Base-by-base conservation (phyloP, 2,797 vertebrate species). In the Furcifer pardalis region DNA sequence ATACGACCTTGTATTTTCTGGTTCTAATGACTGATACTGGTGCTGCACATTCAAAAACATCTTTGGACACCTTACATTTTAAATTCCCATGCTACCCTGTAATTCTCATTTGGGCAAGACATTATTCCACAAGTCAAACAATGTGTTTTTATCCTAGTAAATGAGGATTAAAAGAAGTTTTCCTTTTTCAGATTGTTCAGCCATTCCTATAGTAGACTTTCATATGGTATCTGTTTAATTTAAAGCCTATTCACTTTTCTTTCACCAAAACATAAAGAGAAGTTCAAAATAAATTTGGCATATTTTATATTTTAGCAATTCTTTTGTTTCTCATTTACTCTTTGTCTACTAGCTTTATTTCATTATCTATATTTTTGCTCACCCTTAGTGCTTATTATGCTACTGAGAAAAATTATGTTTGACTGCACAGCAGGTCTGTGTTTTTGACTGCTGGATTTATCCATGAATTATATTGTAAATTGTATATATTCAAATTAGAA, bases 361-460 rank as follows among this genome's bases (percentile, higher is more conserved):
- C 46, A 63, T 12, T 35, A 25, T 6, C 12, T 2, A n/a, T n/a
- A 1, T 71, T 90, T 84, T 81, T 76, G 46, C 60, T 35, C 74
- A 74, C 72, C 82, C 83, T 90, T 75, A 15, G 19, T 0, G 72
- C 91, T 91, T 85, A 17, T 56, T 56, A 76, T 27, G 83, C 82
- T 80, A 30, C 1, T 78, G 44, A 82, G 32, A 85, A 71, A n/a
- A 73, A 27, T 81, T 85, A 37, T 81, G n/a, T 32, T 52, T 81
- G 86, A 91, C 83, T 79, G 86, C 89, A 93, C 87, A 95, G 89
- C 91, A 88, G 88, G 88, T 93, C 92, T 95, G 89, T 93, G 93
- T 94, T 83, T 92, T 92, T 86, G 88, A 52, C 89, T 93, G 91
- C 87, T 92, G 89, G 92, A 91, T 91, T 88, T 82, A 91, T 90